These are phyloP conservation scores for Acleris emargana DNA, from an alignment of 2,888 invertebrate genomes.

Conservation along the genomic window DNA sequence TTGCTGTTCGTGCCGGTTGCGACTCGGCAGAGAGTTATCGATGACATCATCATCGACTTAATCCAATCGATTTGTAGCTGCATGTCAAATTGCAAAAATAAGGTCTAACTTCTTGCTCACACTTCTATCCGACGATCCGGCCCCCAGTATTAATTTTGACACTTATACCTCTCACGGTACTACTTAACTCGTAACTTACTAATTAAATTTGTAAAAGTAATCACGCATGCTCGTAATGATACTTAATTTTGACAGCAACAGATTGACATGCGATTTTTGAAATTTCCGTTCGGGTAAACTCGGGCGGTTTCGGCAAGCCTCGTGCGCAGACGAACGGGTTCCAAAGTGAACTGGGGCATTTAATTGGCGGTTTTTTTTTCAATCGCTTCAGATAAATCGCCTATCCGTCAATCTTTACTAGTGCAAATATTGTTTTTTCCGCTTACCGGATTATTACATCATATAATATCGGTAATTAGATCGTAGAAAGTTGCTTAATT, in stretches of 20 bases:
- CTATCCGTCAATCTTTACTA: slow-evolving; percentile 60
- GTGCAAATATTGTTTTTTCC: slow-evolving; percentile 45
- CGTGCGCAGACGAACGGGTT: slow-evolving; percentile 41
- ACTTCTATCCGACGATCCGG: slow-evolving; percentile 14
- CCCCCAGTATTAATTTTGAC: slow-evolving; percentile 34
- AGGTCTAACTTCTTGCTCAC: slow-evolving; percentile 26
- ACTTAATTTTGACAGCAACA: slow-evolving; percentile 41
- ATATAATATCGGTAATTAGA: slow-evolving; percentile 21
- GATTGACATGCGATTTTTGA: slow-evolving; percentile 51
- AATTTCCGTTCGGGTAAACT: slow-evolving; percentile 33
- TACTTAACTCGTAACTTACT: slow-evolving; percentile 46
- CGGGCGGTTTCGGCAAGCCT: slow-evolving; percentile 12
- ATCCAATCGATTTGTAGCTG: slow-evolving; percentile 15
- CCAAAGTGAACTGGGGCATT: slow-evolving; percentile 60
- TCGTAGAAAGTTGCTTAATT: slow-evolving; percentile 34
- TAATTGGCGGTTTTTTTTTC: slow-evolving; percentile 51
- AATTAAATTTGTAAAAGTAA: slow-evolving; percentile 54
- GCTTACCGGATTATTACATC: slow-evolving; percentile 43
- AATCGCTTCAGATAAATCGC: slow-evolving; percentile 48
- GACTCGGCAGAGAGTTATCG: slow-evolving; percentile 9
- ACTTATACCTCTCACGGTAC: slow-evolving; percentile 42
- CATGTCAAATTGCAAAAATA: slow-evolving; percentile 7
- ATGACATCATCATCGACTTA: slow-evolving; percentile 13
- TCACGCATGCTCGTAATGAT: slow-evolving; percentile 43
- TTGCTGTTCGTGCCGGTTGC: background rate